Base-by-base conservation (phyloP, 2,113 vertebrate genomes). In the Cheilinus undulatus region DNA sequence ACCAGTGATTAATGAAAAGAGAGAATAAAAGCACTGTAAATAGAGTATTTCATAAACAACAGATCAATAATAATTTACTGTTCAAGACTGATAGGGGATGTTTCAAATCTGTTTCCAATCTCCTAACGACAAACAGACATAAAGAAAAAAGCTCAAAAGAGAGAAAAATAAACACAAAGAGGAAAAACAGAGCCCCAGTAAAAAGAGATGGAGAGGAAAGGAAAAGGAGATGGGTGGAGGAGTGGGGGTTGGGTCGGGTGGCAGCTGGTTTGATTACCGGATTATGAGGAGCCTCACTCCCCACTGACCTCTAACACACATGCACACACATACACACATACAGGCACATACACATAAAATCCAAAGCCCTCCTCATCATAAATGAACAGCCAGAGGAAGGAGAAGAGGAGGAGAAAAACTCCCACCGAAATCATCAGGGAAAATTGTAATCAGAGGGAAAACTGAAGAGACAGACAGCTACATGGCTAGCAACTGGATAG, bases 241-340 rank as follows among this genome's bases (percentile, higher is more conserved):
- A 52, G 27, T 86, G 90, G 91, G 91, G 91, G 89, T 79, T 85
- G 87, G 89, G 80, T 50, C 24, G 36, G 65, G 80, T 88, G 91
- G 91, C 92, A 93, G 93, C 92, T 93, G 92, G 91, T 92, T 93
- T 92, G 90, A 92, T 93, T 93, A 92, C 83, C 49, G 85, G 90
- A 94, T 93, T 94, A 93, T 84, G 85, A 91, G 56, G 85, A 85
- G 73, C 64, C 85, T 91, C 89, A 80, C 88, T 92, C 90, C 89
- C 91, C 62, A 60, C 81, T 93, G 91, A 92, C 89, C 92, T 84
- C 88, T 57, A 49, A 75, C 73, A 78, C 80, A 76, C 82, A 78
- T 53, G 56, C 69, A 78, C 64, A 71, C 73, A 73, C 72, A 62
- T 40, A 57, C 63, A 68, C 72, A 68, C 60, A 57, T 66, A 52